Evolutionary conservation across 2,888 invertebrate genomes (phyloP).

Genomic region (Lingula anatina): DNA sequence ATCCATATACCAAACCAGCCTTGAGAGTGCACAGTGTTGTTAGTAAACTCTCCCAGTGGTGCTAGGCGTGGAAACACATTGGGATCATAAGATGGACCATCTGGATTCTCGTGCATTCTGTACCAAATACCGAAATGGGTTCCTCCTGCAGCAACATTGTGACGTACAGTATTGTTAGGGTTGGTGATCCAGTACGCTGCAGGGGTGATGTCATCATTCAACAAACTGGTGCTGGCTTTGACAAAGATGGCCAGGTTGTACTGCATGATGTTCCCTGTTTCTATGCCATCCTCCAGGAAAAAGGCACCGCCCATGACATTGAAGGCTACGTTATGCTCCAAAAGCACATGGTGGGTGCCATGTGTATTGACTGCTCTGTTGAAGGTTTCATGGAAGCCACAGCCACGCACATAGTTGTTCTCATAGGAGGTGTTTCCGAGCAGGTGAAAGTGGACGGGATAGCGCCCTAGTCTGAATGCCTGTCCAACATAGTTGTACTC

Average conservation of each 20-base stretch:
- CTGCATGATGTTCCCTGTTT: slow-evolving; percentile 16
- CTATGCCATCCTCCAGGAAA: slow-evolving; percentile 24
- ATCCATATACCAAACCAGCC: slow-evolving; percentile 29
- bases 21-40: slow-evolving; percentile 23
- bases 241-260: slow-evolving; percentile 16
- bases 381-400: slow-evolving; percentile 15
- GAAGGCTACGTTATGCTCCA: slow-evolving; percentile 21
- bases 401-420: slow-evolving; percentile 16
- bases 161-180: slow-evolving; percentile 17
- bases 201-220: slow-evolving; percentile 26
- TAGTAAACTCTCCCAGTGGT: slow-evolving; percentile 14
- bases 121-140: slow-evolving; percentile 27
- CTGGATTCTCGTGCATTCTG: slow-evolving; percentile 19
- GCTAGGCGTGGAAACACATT: slow-evolving; percentile 15
- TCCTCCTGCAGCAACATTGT: slow-evolving; percentile 22
- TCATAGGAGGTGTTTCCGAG: slow-evolving; percentile 14
- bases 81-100: slow-evolving; percentile 18
- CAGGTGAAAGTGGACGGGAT: slow-evolving; percentile 27
- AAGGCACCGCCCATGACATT: slow-evolving; percentile 23
- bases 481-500: slow-evolving; percentile 20
- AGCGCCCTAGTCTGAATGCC: slow-evolving; percentile 26
- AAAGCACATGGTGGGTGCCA: slow-evolving; percentile 17
- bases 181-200: slow-evolving; percentile 23
- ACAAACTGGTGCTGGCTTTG: slow-evolving; percentile 15
- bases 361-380: slow-evolving; percentile 26